Conservation (phyloP, 2,888 invertebrate genomes). For the Rhagophthalmus giganteus region DNA sequence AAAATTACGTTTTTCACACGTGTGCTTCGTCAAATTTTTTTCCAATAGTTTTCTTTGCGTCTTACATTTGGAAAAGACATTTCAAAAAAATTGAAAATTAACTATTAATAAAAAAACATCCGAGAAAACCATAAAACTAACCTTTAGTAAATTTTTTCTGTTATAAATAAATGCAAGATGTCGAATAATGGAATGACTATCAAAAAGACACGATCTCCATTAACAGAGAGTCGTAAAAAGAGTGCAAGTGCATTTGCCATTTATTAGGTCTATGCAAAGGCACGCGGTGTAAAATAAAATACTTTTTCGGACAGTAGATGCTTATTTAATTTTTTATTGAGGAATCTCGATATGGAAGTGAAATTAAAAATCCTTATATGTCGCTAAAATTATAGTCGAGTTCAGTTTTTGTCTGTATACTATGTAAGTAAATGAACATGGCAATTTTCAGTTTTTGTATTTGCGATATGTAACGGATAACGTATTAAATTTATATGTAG, state of each 20-base stretch:
- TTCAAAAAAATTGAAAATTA: background rate
- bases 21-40: constrained; percentile 5
- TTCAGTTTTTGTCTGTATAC: no score
- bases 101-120: constrained; percentile 3
- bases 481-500: no score
- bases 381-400: background rate
- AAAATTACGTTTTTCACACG: constrained; percentile 2
- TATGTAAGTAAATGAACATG: no score
- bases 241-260: background rate
- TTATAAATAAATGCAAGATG: constrained; percentile 6
- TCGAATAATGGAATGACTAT: constrained; percentile 5
- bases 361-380: background rate
- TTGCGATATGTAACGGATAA: no score
- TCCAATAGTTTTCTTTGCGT: no score
- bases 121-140: constrained; percentile 3
- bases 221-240: constrained; percentile 3
- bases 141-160: constrained; percentile 1
- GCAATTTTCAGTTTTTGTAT: no score
- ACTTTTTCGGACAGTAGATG: background rate
- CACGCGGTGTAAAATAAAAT: background rate
- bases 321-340: background rate
- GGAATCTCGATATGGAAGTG: background rate
- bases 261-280: constrained; percentile 1
- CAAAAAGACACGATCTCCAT: constrained; percentile 10
- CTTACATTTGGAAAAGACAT: no score